Evolutionary conservation across 2,888 invertebrate species (phyloP), one percentile per base, ranked within the genome.

Genomic region (Nymphalis urticae): DNA sequence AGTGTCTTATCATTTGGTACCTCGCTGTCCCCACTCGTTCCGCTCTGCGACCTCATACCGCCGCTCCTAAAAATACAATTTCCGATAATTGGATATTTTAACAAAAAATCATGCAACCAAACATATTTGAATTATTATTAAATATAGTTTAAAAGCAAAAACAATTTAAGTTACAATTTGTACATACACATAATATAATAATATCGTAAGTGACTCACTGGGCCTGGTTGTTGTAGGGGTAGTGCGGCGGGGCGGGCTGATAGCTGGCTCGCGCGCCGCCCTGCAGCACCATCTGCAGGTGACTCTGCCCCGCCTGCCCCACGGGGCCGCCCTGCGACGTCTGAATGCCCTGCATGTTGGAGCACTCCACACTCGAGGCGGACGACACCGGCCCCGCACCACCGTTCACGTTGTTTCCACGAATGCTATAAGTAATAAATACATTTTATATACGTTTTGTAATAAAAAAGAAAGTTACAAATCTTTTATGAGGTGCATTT

Each of bases 1-100:
- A 98, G 92, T 72, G 96, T 93, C 63, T 95, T 95, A 88, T 97
- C 97, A 66, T 93, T 87, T 47, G 93, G 86, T 75, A 87, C 79
- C 77, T 90, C 88, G 72, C 81, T 79, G 74, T 89, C 88, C 19
- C 90, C 76, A 80, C 90, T 73, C 80, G 89, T 78, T 83, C 92
- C 79, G 70, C 71, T 69, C 58, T 76, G 83, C 9, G 80, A 74
- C 21, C 86, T 83, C 47, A 81, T 77, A 64, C 78, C 84, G 7
- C 32, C 54, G 59, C 83, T 78, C 69, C 85, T 82, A 66, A 93
- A 94, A 87, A 53, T 72, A 73, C 27, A 62, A 27, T 62, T 21
- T 8, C 54, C 62, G 48, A 48, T 48, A 48, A 19, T 24, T 19
- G 2, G 8, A 17, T 50, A n/a, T n/a, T 50, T 8, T n/a, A 50